Percentiles rank a stretch among this genome's conserved stretches.
Evolutionary conservation across 2,888 invertebrate genomes (phyloP).

Genomic region (Linnaemya vulpina): DNA sequence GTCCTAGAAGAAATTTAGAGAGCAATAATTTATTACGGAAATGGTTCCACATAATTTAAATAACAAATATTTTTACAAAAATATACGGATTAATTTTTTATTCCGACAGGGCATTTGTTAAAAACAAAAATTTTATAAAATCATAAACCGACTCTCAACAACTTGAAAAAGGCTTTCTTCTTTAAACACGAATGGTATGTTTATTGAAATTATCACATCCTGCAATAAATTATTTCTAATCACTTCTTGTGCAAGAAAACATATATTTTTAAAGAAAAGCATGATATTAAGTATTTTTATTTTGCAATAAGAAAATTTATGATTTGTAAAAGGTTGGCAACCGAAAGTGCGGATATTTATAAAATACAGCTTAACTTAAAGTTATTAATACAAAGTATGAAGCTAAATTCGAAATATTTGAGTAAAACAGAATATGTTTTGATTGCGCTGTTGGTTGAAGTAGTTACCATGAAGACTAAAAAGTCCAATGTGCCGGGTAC

Average conservation of each 20-base stretch:
- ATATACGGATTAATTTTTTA: background rate
- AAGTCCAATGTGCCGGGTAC: no score
- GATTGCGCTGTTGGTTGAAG: no score
- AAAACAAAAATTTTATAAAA: background rate
- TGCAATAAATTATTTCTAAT: conserved; percentile 32
- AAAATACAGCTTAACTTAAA: no score
- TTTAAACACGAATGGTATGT: conserved; percentile 16
- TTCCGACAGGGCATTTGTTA: background rate
- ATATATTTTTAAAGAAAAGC: conserved; percentile 36
- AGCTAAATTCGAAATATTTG: no score
- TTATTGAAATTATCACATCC: conserved; percentile 55
- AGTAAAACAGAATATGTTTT: no score
- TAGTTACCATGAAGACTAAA: no score
- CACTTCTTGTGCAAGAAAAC: conserved; percentile 19
- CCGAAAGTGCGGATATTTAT: background rate
- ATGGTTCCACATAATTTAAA: no score
- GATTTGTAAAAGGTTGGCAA: conserved; percentile 6
- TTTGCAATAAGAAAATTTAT: conserved; percentile 28
- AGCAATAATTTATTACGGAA: no score
- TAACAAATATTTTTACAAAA: background rate
- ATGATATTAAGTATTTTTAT: conserved; percentile 29
- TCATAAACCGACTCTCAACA: background rate
- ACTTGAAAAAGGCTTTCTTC: background rate
- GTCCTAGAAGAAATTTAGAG: no score
- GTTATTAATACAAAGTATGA: no score